A percentile compares a stretch with the other conserved stretches of the same genome.
Conservation (phyloP, 2,797 vertebrate genomes). For the Alca torda region DNA sequence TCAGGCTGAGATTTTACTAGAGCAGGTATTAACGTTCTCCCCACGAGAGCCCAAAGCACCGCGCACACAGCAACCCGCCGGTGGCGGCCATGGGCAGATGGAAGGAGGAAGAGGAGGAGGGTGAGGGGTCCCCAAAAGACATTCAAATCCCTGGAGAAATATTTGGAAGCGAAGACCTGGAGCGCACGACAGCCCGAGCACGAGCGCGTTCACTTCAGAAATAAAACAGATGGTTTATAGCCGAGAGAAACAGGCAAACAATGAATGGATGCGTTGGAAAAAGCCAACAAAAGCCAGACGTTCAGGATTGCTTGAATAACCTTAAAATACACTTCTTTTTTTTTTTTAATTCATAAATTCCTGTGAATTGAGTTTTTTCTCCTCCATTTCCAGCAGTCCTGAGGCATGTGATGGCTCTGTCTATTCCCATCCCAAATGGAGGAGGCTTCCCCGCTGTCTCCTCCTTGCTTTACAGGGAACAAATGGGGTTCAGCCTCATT, state of each 20-base stretch:
- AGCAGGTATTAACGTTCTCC: neutral
- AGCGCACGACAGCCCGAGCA: fast-evolving
- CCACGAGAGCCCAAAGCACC: neutral
- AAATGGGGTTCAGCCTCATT: neutral
- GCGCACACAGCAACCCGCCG: fast-evolving
- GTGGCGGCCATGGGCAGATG: fast-evolving
- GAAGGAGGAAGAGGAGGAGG: neutral
- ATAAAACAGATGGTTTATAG: neutral
- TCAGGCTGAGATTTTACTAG: neutral
- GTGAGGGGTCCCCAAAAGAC: neutral
- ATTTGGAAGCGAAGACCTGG: neutral
- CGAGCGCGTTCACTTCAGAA: fast-evolving
- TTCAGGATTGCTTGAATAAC: neutral
- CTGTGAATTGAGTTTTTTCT: fast-evolving
- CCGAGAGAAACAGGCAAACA: neutral
- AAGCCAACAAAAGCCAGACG: neutral
- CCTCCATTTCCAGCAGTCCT: neutral
- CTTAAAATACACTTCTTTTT: neutral
- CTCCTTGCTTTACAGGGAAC: neutral
- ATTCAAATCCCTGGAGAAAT: neutral
- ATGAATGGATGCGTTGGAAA: neutral
- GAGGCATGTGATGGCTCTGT: neutral
- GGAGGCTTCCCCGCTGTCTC: fast-evolving
- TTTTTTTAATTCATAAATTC: neutral
- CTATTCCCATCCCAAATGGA: neutral